Conservation (phyloP, 2,888 invertebrate genomes). For the Aricia artaxerxes region DNA sequence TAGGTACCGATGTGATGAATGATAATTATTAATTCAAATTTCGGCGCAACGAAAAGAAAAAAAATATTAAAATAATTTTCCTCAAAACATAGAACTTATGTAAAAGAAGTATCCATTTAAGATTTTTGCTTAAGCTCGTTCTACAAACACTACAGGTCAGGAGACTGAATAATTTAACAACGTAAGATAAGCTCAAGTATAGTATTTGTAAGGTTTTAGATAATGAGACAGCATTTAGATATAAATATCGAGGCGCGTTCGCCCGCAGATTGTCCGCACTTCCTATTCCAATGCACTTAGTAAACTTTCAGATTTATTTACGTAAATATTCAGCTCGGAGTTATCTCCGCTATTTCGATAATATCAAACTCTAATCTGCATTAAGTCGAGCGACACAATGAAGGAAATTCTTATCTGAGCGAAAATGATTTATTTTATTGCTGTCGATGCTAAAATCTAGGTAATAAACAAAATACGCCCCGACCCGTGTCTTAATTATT, state of each 20-base stretch:
- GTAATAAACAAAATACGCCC: conserved; percentile 61
- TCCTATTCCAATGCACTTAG: conserved; percentile 28
- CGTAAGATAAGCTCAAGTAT: conserved; percentile 10
- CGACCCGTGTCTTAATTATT: conserved; percentile 63
- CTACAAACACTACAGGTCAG: not conserved
- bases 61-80: too few species aligned
- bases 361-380: conserved; percentile 43
- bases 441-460: conserved; percentile 54
- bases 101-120: not conserved
- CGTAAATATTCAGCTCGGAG: conserved; percentile 32
- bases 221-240: conserved; percentile 23
- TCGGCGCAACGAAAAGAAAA: too few species aligned
- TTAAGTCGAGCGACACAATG: conserved; percentile 51
- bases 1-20: too few species aligned
- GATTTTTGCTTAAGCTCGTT: not conserved
- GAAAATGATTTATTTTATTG: conserved; percentile 64
- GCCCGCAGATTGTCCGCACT: conserved; percentile 20
- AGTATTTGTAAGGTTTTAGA: conserved; percentile 22
- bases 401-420: conserved; percentile 53
- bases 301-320: conserved; percentile 40
- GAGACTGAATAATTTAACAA: conserved; percentile 15
- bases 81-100: too few species aligned
- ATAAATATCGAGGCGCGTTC: conserved; percentile 14
- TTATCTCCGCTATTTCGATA: conserved; percentile 40
- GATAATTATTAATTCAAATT: too few species aligned